Evolutionary conservation across 2,888 invertebrate genomes (phyloP), one percentile per base, ranked within the genome.

Genomic region (Stenolophus ochropezus): DNA sequence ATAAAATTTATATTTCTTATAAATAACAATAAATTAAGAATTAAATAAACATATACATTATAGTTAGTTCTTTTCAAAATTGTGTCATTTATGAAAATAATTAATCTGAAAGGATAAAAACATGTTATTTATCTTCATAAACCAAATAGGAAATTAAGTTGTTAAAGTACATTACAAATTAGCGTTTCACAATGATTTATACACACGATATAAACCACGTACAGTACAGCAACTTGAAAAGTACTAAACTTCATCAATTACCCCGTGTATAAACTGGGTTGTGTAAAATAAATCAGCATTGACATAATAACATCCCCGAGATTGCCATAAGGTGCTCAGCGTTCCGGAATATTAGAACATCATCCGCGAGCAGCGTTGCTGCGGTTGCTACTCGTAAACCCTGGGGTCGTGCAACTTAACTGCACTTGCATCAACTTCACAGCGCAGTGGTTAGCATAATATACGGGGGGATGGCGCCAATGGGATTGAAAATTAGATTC

Each of bases 351-450:
- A 18, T 53, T 53, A 53, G 51, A 56, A 56, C 56, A 56, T 56
- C 56, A 56, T 56, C 56, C 11, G 20, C 56, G 20, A 56, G 56
- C 18, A 56, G 56, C 18, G 56, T 1, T 20, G 56, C 56, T 56
- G 1, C 56, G 20, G 56, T 56, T 56, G 61, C 61, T 51, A 51
- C 14, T 25, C n/a, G 23, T 61, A 23, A 61, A 61, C 61, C 21
- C 61, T n/a, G 5, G 23, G 23, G 23, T 25, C 25, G 23, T 25
- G 23, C 61, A 61, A 61, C 61, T 61, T 61, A 61, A 61, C 61
- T 61, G 61, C 61, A 61, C 23, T 61, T 61, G 61, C 61, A 61
- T 61, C 25, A 61, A 61, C 25, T 61, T 21, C 21, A 11, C 56
- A 56, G 20, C 11, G 56, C 21, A 21, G 56, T 56, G 21, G 11